phyloP scores from a whole-genome alignment of 1,140 invertebrate species.

The Aphaenogaster ashmeadi region DNA sequence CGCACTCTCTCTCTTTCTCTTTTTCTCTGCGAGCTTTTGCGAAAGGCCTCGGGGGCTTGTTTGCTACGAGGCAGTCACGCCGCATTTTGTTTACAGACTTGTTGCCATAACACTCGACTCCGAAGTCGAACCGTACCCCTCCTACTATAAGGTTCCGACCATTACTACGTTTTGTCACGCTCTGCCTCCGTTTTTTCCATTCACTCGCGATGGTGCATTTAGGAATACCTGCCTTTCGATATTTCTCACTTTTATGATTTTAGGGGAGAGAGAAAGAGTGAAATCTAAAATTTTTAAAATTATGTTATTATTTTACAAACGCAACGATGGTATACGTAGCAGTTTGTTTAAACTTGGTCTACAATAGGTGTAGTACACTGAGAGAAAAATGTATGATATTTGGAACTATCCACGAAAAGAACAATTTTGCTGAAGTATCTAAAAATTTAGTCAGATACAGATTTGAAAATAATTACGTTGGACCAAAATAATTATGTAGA shows the following conservation, averaged over 20 bases:
- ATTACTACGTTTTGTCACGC: conserved; percentile 65
- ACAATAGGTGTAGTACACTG: too few relatives aligned
- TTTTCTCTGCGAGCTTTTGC: conserved; percentile 46
- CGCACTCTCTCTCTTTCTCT: conserved; percentile 7
- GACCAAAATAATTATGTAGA: too few relatives aligned
- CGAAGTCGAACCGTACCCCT: conserved; percentile 42
- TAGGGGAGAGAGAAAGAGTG: not conserved
- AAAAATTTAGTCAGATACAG: too few relatives aligned
- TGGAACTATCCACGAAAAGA: too few relatives aligned
- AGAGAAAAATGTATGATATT: too few relatives aligned
- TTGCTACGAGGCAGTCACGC: conserved; percentile 72
- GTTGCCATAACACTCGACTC: conserved; percentile 73
- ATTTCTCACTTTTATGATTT: conserved; percentile 45
- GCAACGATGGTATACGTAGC: not conserved
- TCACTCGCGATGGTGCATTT: conserved; percentile 43
- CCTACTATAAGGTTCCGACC: conserved; percentile 56
- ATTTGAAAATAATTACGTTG: too few relatives aligned
- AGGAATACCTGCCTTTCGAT: conserved; percentile 22
- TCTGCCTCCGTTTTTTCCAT: conserved; percentile 52
- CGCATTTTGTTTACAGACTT: conserved; percentile 76
- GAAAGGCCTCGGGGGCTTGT: conserved; percentile 55
- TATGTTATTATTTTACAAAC: conserved; percentile 7
- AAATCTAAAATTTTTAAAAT: not conserved
- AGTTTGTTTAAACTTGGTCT: not conserved
- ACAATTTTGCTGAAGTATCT: too few relatives aligned